phyloP scores from a whole-genome alignment of 1,140 invertebrate species.

The Adelges cooleyi region DNA sequence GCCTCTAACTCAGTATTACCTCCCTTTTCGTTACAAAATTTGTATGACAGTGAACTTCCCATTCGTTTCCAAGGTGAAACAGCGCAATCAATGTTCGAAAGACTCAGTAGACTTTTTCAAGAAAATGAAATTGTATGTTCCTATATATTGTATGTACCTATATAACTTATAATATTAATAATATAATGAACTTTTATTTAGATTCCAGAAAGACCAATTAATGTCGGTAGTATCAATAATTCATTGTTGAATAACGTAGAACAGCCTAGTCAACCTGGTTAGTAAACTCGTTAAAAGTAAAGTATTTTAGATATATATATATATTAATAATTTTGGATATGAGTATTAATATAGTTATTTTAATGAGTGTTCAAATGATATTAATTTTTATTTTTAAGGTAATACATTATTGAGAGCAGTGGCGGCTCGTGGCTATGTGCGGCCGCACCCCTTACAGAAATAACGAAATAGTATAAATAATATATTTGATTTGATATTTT shows the following conservation, averaged over 20 bases:
- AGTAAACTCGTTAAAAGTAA: no score
- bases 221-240: not conserved
- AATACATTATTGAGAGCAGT: no score
- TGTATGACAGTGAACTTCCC: slow-evolving; percentile 3
- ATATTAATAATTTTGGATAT: not conserved
- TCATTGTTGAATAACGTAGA: not conserved
- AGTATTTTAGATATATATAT: no score
- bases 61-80: slow-evolving; percentile 22
- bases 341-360: not conserved
- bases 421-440: no score
- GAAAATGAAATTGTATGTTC: slow-evolving; percentile 10
- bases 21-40: not conserved
- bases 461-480: no score
- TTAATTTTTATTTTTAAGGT: no score
- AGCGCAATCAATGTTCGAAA: slow-evolving; percentile 3
- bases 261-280: not conserved
- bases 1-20: not conserved
- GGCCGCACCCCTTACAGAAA: no score
- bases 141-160: no score
- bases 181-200: not conserved
- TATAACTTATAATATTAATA: no score
- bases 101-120: slow-evolving; percentile 19
- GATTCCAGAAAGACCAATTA: not conserved
- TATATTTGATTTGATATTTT: no score
- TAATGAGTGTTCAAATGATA: no score